Base-by-base conservation (phyloP, 2,797 vertebrate species). In the Urophycis tenuis region DNA sequence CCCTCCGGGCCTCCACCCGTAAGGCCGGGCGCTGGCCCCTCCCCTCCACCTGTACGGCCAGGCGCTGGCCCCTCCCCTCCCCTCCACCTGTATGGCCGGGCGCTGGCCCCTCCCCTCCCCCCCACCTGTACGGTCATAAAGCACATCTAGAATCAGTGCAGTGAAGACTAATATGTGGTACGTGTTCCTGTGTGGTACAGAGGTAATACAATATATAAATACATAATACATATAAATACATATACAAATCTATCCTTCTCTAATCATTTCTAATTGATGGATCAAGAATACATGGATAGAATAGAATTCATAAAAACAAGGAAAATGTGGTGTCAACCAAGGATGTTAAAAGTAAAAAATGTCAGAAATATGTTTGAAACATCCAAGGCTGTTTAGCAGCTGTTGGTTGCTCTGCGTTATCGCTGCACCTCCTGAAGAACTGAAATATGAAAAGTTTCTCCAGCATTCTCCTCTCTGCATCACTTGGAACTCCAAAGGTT, bases 1-100 rank as follows among this genome's bases (percentile, higher is more conserved):
- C 45, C 85, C 79, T 12, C 85, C 88, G n/a, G n/a, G n/a, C 82
- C 72, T 22, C 67, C 85, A 89, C 88, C 89, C 89, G 87, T 86
- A 83, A 30, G 11, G 53, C 75, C 12, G 74, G 74, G 14, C 67
- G 72, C 14, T 5, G 69, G 36, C 22, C n/a, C n/a, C n/a, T n/a
- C n/a, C n/a, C n/a, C n/a, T n/a, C n/a, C n/a, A n/a, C n/a, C n/a
- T n/a, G n/a, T n/a, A 82, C 80, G 81, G 80, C 64, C 74, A 15
- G 74, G 14, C 67, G 72, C 14, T 5, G 69, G 36, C 22, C n/a
- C n/a, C n/a, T n/a, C 72, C 45, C 85, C 79, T 12, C 85, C 88
- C 82, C 72, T 22, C 67, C 85, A 89, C 88, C 89, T 90, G 87
- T 86, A 83, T 30, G 11, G 53, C 75, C 12, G 74, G 74, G 14